These are phyloP conservation scores for Drosophila anceps DNA, from an alignment of 2,888 invertebrate species.

Conservation along the genomic window DNA sequence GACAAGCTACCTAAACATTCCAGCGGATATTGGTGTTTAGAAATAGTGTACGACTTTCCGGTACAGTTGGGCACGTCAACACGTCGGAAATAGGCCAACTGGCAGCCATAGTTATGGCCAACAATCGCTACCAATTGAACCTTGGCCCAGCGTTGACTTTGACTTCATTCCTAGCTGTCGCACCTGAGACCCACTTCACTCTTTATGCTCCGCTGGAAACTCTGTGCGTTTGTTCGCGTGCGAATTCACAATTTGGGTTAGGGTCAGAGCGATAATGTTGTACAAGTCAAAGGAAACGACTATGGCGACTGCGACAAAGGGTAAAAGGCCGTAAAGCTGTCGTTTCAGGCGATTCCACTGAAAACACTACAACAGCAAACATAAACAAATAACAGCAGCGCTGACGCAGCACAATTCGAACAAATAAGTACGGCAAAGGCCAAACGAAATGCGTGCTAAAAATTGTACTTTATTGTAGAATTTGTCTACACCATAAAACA, in stretches of 20 bases:
- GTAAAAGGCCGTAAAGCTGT: slow-evolving; percentile 64
- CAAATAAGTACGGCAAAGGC: slow-evolving; percentile 8
- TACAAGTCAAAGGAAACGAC: slow-evolving; percentile 69
- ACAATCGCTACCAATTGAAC: slow-evolving; percentile 49
- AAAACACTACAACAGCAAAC: slow-evolving; percentile 39
- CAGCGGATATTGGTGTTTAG: slow-evolving; percentile 63
- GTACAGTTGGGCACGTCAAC: slow-evolving; percentile 43
- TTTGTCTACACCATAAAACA: slow-evolving; percentile 78
- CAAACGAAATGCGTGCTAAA: slow-evolving; percentile 63
- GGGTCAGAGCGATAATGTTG: slow-evolving; percentile 81
- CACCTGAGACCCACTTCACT: slow-evolving; percentile 39
- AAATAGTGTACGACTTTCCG: slow-evolving; percentile 59
- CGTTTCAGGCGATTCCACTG: slow-evolving; percentile 47
- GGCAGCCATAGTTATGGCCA: slow-evolving; percentile 9
- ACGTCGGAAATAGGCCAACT: slow-evolving; percentile 41
- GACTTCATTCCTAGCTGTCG: slow-evolving; percentile 57
- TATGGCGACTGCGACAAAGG: slow-evolving; percentile 52
- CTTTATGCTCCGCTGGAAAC: slow-evolving; percentile 8
- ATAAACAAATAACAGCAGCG: slow-evolving; percentile 7
- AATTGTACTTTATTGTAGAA: slow-evolving; percentile 67
- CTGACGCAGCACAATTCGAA: slow-evolving; percentile 36
- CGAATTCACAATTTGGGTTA: slow-evolving; percentile 82
- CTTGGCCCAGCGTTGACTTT: slow-evolving; percentile 68
- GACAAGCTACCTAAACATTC: neutral
- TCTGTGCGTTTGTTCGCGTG: slow-evolving; percentile 74